Evolutionary conservation across 2,888 invertebrate species (phyloP).

Genomic region (Prostheceraeus crozeri): DNA sequence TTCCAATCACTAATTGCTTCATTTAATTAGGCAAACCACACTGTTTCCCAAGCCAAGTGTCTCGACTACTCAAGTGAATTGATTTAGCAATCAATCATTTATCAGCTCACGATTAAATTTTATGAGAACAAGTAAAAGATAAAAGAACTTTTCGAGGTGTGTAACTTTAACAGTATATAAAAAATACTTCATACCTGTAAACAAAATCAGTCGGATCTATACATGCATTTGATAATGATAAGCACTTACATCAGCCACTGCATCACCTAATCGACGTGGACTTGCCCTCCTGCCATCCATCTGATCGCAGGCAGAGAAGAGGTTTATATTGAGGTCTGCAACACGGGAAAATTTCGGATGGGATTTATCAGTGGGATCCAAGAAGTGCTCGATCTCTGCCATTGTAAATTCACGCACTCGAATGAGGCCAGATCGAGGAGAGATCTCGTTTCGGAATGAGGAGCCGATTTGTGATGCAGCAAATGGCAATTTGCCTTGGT

Average conservation of each 20-base stretch:
- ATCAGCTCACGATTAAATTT: no score
- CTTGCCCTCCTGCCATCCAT: slow-evolving; percentile 88
- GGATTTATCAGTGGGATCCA: slow-evolving; percentile 74
- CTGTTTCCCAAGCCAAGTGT: no score
- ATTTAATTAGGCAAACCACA: no score
- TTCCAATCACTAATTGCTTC: no score
- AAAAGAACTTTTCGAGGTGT: no score
- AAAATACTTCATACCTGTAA: no score
- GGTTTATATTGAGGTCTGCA: slow-evolving; percentile 67
- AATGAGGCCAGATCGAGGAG: slow-evolving; percentile 86
- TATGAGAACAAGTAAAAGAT: no score
- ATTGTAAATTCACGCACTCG: slow-evolving; percentile 82
- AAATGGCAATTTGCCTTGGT: slow-evolving; percentile 88
- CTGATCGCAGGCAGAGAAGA: slow-evolving; percentile 92
- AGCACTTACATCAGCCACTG: slow-evolving; percentile 65
- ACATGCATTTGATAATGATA: neutral
- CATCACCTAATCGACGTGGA: slow-evolving; percentile 71
- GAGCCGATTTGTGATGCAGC: slow-evolving; percentile 98
- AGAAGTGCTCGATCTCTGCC: slow-evolving; percentile 99
- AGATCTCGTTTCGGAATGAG: slow-evolving; percentile 97
- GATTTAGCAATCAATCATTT: no score
- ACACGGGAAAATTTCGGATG: slow-evolving; percentile 80
- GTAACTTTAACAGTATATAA: no score
- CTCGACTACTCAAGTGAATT: no score
- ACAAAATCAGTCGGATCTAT: no score